A percentile compares a stretch with the other conserved stretches of the same genome.
These are phyloP conservation scores for Balanococcus diminutus DNA, from an alignment of 2,888 invertebrate genomes.

Conservation along the genomic window DNA sequence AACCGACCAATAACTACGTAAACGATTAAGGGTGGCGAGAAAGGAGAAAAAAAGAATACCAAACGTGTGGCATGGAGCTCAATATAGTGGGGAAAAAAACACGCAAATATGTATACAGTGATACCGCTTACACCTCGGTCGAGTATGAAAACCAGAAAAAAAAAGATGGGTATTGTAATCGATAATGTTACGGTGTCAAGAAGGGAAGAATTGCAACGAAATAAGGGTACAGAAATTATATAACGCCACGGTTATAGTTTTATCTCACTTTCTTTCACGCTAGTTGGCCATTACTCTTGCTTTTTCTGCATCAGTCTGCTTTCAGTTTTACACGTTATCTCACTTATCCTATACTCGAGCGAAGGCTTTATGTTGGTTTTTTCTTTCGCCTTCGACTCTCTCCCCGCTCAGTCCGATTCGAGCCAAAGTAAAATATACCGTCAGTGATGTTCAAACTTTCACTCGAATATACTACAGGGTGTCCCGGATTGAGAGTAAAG, in stretches of 20 bases:
- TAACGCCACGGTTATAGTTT: conserved; percentile 26
- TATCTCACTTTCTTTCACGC: conserved; percentile 29
- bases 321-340: conserved; percentile 37
- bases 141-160: neutral
- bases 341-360: neutral
- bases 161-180: conserved; percentile 37
- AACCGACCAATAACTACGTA: neutral
- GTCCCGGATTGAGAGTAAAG: neutral
- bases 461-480: neutral
- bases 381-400: neutral
- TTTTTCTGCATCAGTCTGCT: conserved; percentile 23
- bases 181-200: conserved; percentile 34
- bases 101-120: conserved; percentile 25
- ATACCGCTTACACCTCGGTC: neutral
- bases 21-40: conserved; percentile 10
- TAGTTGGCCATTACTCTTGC: conserved; percentile 23
- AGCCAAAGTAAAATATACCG: neutral
- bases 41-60: neutral
- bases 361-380: neutral
- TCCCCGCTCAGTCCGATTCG: neutral
- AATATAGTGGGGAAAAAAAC: neutral
- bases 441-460: conserved; percentile 30
- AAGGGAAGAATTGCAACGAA: conserved; percentile 24
- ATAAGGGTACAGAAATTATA: conserved; percentile 35
- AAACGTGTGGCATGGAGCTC: too few species aligned